Conservation (phyloP, 2,888 invertebrate species). For the Dryobotodes eremita region DNA sequence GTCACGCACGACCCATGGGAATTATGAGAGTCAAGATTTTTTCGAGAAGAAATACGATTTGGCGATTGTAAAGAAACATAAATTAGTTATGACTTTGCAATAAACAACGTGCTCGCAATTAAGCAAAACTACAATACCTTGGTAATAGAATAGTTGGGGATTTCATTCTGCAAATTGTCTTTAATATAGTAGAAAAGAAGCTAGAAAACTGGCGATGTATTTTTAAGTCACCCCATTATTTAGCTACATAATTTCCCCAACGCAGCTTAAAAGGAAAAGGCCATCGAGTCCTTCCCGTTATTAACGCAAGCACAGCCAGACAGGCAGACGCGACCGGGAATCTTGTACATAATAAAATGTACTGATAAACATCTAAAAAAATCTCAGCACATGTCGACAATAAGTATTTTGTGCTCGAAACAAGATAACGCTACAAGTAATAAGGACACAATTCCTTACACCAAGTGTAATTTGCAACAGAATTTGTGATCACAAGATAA, state of each 20-base stretch:
- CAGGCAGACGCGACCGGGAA: constrained; percentile 19
- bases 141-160: neutral
- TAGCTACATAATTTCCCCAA: neutral
- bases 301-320: constrained; percentile 19
- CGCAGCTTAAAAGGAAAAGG: neutral
- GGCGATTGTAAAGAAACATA: neutral
- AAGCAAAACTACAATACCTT: neutral
- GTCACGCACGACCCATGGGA: neutral
- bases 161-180: neutral
- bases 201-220: neutral
- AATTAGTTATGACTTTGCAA: neutral
- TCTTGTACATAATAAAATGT: constrained; percentile 11
- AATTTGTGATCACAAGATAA: constrained; percentile 55
- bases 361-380: constrained; percentile 39
- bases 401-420: constrained; percentile 36
- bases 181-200: neutral
- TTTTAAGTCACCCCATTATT: neutral
- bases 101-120: neutral
- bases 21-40: neutral
- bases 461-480: constrained; percentile 53
- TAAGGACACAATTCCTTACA: constrained; percentile 50
- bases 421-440: constrained; percentile 28
- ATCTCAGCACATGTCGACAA: constrained; percentile 14
- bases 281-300: neutral
- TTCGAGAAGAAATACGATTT: neutral